phyloP scores from a whole-genome alignment of 2,888 invertebrate genomes.

The Perizoma flavofasciatum region DNA sequence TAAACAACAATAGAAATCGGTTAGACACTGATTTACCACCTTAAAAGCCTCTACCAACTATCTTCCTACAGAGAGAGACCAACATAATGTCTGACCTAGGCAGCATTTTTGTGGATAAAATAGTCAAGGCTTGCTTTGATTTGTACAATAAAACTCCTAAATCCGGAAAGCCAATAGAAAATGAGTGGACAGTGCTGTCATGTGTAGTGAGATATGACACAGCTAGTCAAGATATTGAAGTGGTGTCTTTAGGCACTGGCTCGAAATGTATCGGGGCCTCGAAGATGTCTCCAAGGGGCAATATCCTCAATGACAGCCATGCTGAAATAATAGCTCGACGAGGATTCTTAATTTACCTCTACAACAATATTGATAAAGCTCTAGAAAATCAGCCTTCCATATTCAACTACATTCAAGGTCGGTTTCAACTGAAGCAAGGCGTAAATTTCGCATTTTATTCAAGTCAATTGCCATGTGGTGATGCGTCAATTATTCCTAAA shows the following conservation, averaged over 20 bases:
- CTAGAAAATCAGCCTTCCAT: slow-evolving; percentile 59
- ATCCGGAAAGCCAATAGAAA: slow-evolving; percentile 89
- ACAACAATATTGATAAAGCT: slow-evolving; percentile 83
- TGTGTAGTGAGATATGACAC: slow-evolving; percentile 85
- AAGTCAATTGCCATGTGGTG: slow-evolving; percentile 96
- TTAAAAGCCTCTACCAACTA: too few species aligned
- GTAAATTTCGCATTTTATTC: slow-evolving; percentile 92
- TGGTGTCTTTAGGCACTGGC: slow-evolving; percentile 94
- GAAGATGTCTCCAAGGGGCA: slow-evolving; percentile 86
- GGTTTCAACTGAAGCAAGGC: slow-evolving; percentile 79
- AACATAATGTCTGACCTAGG: slow-evolving; percentile 49
- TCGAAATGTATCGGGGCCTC: slow-evolving; percentile 94
- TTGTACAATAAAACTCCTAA: slow-evolving; percentile 87
- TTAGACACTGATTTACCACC: too few species aligned
- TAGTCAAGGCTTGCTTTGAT: slow-evolving; percentile 85
- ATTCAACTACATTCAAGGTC: slow-evolving; percentile 52
- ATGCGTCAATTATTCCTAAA: slow-evolving; percentile 93
- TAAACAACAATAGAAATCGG: too few species aligned
- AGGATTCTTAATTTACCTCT: slow-evolving; percentile 90
- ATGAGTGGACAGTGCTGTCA: slow-evolving; percentile 94
- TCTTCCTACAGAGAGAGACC: not conserved
- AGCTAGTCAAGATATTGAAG: slow-evolving; percentile 63
- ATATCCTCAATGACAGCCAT: slow-evolving; percentile 94
- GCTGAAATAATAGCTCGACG: slow-evolving; percentile 95
- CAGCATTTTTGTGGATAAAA: slow-evolving; percentile 62